Base-by-base conservation (phyloP, 2,797 vertebrate genomes). In the Manis pentadactyla region DNA sequence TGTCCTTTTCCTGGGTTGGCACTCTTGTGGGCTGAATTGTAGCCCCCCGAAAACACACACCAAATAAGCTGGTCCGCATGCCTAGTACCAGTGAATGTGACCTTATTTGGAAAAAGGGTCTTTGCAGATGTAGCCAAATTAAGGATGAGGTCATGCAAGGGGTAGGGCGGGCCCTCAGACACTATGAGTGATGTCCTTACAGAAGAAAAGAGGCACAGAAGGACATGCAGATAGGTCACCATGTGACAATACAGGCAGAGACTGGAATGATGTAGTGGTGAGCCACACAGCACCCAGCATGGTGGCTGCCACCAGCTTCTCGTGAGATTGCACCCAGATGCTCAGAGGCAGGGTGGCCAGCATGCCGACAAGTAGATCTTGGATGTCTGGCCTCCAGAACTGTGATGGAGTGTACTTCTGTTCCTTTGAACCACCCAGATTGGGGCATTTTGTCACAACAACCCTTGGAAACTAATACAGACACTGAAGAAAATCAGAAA, bases 271-370 rank as follows among this genome's bases (percentile, higher is more conserved):
- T 46, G 46, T 11, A 12, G 10, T 12, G 46, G 46, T 46, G 46
- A 11, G 46, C 46, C 46, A 46, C 46, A 2, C 46, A 46, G 46
- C 46, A 46, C 46, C 46, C 46, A 46, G 46, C 46, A 46, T 46
- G 10, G 11, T 46, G 46, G 46, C 46, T 11, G 46, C 46, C 46
- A 46, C 11, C 46, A 46, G 46, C 46, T 11, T 46, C 46, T 46
- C 10, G 46, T 10, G 46, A 46, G 46, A 46, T 46, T 10, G 46
- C 46, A 13, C 25, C 6, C 25, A 13, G 53, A 18, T 31, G 5
- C 29, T 64, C 29, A 2, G 37, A 57, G n/a, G 12, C 8, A 63
- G 8, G 5, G 4, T 0, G 3, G 10, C 5, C 17, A 10, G 46
- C 31, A 21, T 37, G 12, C 23, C 4, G 6, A 19, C 0, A 1